A percentile compares a stretch with the other conserved stretches of the same genome.
Conservation (phyloP, 2,888 invertebrate species). For the Torymus tubicola region DNA sequence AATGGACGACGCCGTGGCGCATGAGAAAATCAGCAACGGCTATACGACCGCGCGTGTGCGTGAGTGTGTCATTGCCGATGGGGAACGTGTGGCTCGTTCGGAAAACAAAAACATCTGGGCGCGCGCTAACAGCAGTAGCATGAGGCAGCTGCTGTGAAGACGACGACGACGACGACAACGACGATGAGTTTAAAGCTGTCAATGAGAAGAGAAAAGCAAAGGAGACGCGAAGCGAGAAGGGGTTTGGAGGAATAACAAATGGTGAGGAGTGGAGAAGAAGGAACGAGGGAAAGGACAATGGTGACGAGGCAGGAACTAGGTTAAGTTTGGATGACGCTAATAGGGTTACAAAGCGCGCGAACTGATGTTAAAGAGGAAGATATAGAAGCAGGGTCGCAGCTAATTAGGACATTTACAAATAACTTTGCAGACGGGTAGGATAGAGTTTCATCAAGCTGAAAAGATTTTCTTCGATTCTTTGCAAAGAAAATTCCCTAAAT, state of each 20-base stretch:
- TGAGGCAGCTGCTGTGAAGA: constrained; percentile 14
- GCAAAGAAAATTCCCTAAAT: no score
- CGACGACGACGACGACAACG: not conserved
- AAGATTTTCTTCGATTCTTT: no score
- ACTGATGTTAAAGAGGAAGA: not conserved
- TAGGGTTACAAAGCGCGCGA: constrained; percentile 17
- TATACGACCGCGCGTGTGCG: no score
- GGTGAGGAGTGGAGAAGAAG: not conserved
- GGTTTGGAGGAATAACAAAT: constrained; percentile 37
- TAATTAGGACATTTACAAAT: no score
- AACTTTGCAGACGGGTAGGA: no score
- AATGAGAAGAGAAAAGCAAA: not conserved
- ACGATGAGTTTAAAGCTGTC: not conserved
- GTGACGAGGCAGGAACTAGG: constrained; percentile 30
- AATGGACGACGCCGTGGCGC: not conserved
- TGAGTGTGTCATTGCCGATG: constrained; percentile 7
- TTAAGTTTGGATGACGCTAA: constrained; percentile 45
- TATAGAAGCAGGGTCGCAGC: no score
- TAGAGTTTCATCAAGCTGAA: no score
- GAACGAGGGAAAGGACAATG: not conserved
- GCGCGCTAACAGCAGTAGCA: not conserved
- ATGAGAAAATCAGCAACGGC: constrained; percentile 14
- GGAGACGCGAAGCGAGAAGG: not conserved
- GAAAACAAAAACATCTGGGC: constrained; percentile 48
- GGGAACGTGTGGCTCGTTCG: not conserved